These are phyloP conservation scores for Astropecten irregularis DNA, from an alignment of 53 echinoderm and acorn worm species.

Conservation along the genomic window DNA sequence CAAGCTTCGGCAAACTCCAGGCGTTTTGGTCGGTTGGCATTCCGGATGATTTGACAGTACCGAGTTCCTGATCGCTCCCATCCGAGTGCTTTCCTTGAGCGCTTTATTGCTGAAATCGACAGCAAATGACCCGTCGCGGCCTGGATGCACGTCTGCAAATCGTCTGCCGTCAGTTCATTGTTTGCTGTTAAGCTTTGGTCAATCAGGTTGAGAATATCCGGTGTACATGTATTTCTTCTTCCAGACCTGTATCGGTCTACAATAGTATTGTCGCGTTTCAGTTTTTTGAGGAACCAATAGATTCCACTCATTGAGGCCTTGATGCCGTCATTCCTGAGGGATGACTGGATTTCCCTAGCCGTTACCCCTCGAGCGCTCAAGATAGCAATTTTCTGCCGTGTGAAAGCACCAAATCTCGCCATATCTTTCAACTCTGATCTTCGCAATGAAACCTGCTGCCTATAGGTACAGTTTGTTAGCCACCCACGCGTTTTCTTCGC, in stretches of 20 bases:
- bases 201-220: constrained; percentile 7
- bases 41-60: constrained; percentile 60
- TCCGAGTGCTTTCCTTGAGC: constrained; percentile 20
- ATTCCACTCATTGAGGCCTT: background rate
- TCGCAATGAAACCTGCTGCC: background rate
- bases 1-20: constrained; percentile 42
- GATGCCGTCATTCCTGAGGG: background rate
- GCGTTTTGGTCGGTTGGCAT: constrained; percentile 47
- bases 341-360: background rate
- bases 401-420: background rate
- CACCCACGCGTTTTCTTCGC: too few species aligned
- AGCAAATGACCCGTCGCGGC: background rate
- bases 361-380: background rate
- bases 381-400: constrained; percentile 11
- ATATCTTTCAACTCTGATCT: background rate
- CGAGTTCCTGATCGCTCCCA: constrained; percentile 54
- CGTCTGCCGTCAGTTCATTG: constrained; percentile 23
- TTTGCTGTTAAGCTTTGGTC: constrained; percentile 21
- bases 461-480: too few species aligned
- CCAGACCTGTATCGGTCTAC: background rate
- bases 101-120: constrained; percentile 15
- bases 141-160: constrained; percentile 20
- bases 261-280: background rate
- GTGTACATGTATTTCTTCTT: background rate
- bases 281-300: background rate